Base-by-base conservation (phyloP, 2,113 vertebrate species). In the Misgurnus anguillicaudatus region DNA sequence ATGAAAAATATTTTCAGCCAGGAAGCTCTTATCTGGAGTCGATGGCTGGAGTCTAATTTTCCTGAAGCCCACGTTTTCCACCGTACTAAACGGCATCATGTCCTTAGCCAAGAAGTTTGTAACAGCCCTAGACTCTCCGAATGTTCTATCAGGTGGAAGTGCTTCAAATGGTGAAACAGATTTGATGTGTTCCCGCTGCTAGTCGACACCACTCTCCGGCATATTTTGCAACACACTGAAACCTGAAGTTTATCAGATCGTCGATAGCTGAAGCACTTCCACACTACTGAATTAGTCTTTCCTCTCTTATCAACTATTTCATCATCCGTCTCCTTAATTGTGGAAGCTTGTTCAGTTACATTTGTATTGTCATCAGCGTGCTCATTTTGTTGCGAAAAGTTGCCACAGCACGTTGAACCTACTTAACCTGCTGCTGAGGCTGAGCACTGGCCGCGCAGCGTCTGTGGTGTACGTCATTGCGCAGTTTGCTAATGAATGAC, bases 141-240 rank as follows among this genome's bases (percentile, higher is more conserved):
- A 75, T 75, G n/a, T 75, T 48, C 72, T 48, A 36, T 48, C 42
- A 4, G 45, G 58, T 75, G 58, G 21, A 69, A 51, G 5, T 69
- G 45, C 45, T 53, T 69, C 67, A 64, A 16, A 13, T 64, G 62
- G 10, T 64, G 62, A 31, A 72, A 72, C 51, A 61, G 71, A 24
- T 61, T 65, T 4, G 62, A 38, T 3, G 36, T 39, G 31, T 64
- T 64, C 11, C 62, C 31, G 36, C 62, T 39, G 62, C 9, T 48
- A 48, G 47, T 48, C 47, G 47, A 11, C 47, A 48, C 47, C 11
- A 14, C 47, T 47, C 45, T 47, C 45, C 5, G 45, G 8, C 47
- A 9, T 17, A 36, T 38, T 21, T 39, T 4, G 6, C 8, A 64
- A 16, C 14, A 14, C 5, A 16, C 14, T 64, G n/a, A 16, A 39